These are phyloP conservation scores for Sakesphorus luctuosus DNA, from an alignment of 2,113 vertebrate genomes.

Conservation along the genomic window DNA sequence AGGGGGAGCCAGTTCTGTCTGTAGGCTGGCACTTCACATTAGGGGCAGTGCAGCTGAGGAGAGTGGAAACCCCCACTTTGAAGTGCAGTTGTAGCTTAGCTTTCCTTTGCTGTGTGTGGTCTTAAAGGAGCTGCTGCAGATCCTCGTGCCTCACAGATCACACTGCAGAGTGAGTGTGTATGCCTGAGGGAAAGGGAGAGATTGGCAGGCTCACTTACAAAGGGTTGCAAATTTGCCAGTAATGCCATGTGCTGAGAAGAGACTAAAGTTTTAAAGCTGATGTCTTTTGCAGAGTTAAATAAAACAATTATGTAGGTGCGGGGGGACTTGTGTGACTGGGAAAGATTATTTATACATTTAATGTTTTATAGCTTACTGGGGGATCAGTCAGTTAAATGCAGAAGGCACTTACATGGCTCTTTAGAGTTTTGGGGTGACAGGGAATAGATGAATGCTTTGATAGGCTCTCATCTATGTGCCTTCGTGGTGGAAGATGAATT, in stretches of 20 bases:
- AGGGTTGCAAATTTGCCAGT: not conserved
- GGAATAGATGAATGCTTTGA: not conserved
- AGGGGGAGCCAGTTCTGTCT: accelerated
- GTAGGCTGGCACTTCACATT: not conserved
- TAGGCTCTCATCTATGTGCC: not conserved
- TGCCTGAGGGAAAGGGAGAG: not conserved
- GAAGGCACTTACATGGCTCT: not conserved
- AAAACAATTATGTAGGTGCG: not conserved
- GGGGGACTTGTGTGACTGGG: not conserved
- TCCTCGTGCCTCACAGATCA: not conserved
- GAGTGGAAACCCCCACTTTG: not conserved
- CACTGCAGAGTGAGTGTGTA: not conserved
- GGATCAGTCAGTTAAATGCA: not conserved
- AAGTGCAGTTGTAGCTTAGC: not conserved
- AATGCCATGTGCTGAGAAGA: not conserved
- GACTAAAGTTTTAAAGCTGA: not conserved
- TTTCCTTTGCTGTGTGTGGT: not conserved
- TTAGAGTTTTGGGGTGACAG: not conserved
- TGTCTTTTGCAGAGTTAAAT: not conserved
- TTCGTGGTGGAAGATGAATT: not conserved
- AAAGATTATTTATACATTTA: not conserved
- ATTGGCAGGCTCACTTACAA: not conserved
- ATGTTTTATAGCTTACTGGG: not conserved
- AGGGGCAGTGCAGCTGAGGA: accelerated
- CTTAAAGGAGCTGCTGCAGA: not conserved